phyloP scores from a whole-genome alignment of 2,797 vertebrate species.

The Crenuchus spilurus region DNA sequence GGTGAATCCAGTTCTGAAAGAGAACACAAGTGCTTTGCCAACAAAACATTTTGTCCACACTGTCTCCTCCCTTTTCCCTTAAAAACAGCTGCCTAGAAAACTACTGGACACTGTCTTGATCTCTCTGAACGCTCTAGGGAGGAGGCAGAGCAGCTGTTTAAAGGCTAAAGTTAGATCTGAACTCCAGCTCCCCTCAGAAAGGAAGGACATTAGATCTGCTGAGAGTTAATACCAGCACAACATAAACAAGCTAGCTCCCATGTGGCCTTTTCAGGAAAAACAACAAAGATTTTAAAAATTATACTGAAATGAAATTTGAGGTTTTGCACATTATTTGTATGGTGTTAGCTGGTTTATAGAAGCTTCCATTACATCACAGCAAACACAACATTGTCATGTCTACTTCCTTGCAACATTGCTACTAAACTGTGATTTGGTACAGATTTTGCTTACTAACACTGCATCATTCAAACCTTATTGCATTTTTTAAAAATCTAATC shows the following conservation, averaged over 20 bases:
- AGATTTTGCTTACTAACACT: too few relatives aligned
- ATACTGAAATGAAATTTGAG: too few relatives aligned
- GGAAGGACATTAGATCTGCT: slow-evolving; percentile 24
- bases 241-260: not conserved
- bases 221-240: not conserved
- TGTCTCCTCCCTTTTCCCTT: slow-evolving; percentile 2
- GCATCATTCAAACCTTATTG: too few relatives aligned
- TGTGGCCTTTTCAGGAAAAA: not conserved
- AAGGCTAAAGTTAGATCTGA: slow-evolving; percentile 46
- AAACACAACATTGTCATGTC: too few relatives aligned
- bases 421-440: too few relatives aligned
- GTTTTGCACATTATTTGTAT: too few relatives aligned
- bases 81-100: slow-evolving; percentile 13
- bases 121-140: slow-evolving; percentile 33
- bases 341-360: too few relatives aligned
- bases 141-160: slow-evolving; percentile 9
- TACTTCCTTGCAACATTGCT: too few relatives aligned
- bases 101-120: not conserved
- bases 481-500: too few relatives aligned
- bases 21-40: not conserved
- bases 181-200: slow-evolving; percentile 31
- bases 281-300: not conserved
- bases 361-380: too few relatives aligned
- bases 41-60: slow-evolving; percentile 33
- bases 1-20: slow-evolving; percentile 9